phyloP scores from a whole-genome alignment of 2,113 vertebrate species.

The Colinus virginianus region DNA sequence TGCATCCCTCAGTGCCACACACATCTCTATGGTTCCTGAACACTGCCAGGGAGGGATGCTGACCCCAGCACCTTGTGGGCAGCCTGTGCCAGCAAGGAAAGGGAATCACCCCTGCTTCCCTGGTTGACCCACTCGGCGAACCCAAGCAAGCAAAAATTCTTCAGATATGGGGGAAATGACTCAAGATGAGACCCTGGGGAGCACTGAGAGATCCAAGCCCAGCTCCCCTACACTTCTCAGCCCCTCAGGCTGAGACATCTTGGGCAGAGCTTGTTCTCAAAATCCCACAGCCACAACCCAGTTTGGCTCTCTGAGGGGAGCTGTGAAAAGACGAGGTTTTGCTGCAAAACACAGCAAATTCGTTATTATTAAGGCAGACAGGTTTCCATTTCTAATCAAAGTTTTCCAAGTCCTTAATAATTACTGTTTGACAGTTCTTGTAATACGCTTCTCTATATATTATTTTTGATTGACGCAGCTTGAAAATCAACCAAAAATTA shows the following conservation, averaged over 20 bases:
- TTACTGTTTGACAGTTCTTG: slow-evolving; percentile 27
- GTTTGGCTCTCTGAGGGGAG: background rate
- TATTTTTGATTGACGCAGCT: slow-evolving; percentile 13
- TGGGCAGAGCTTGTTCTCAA: background rate
- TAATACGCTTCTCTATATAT: background rate
- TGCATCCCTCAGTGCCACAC: no score
- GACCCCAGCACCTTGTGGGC: no score
- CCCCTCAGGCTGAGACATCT: background rate
- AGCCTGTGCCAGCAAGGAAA: background rate
- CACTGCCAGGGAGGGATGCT: no score
- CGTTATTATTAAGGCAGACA: background rate
- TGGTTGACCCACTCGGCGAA: background rate
- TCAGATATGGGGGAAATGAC: background rate
- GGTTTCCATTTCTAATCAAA: slow-evolving; percentile 61
- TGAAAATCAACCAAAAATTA: slow-evolving; percentile 38
- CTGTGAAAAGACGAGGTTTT: background rate
- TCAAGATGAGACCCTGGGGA: background rate
- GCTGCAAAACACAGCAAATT: slow-evolving; percentile 21
- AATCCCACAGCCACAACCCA: background rate
- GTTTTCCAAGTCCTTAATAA: slow-evolving; percentile 37
- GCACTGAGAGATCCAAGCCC: background rate
- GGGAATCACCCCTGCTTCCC: background rate
- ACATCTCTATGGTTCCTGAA: no score
- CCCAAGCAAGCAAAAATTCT: background rate
- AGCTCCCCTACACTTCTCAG: background rate